Evolutionary conservation across 2,113 vertebrate species (phyloP), one percentile per base, ranked within the genome.

Genomic region (Thymallus thymallus): DNA sequence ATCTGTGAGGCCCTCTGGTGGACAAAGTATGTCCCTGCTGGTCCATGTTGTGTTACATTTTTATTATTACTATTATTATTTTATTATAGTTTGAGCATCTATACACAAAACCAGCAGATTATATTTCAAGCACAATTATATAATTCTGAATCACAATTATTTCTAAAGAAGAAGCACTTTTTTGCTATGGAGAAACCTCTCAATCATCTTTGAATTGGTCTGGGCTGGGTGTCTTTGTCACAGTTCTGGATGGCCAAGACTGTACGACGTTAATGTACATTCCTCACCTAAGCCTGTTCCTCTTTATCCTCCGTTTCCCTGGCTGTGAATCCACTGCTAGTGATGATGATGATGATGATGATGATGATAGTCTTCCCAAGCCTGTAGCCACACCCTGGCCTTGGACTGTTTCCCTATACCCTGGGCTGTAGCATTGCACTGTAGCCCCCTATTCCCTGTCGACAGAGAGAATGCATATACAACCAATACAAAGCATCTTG

Each of bases 201-300:
- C 46, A 7, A 16, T 48, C 13, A 16, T 48, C 14, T 1, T 51
- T 14, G 56, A 10, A 60, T 20, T 6, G 56, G n/a, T 12, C 5
- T 16, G 56, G 56, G 56, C 18, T 14, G 56, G 56, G 73, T 75
- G 35, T 41, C 7, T 41, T 84, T 83, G 80, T 85, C 83, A 85
- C 80, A 84, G 79, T 75, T 79, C 69, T 22, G 18, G n/a, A 60
- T n/a, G 56, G 30, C 23, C 3, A 24, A 76, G n/a, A 66, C 76
- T 46, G 70, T 12, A 22, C 74, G 4, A 64, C n/a, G 18, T 6
- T n/a, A 60, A 60, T 60, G n/a, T 9, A n/a, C 14, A 60, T 22
- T 60, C 6, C n/a, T 67, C 65, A 7, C 51, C 26, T 58, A 30
- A 41, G 77, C 64, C 78, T 4, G 6, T 63, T 20, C 69, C 67